phyloP scores from a whole-genome alignment of 2,888 invertebrate genomes.

The Catocala fraxini region DNA sequence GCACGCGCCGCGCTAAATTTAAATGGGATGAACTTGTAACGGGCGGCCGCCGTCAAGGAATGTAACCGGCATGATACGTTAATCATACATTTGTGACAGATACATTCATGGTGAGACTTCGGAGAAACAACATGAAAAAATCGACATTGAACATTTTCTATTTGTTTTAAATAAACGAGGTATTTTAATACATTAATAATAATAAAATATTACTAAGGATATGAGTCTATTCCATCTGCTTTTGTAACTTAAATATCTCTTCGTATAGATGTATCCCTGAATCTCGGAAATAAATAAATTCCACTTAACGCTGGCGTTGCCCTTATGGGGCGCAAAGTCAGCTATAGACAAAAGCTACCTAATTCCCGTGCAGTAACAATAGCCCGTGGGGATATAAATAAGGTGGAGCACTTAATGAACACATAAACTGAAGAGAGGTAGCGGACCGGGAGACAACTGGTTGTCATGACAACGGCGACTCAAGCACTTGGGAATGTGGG shows the following conservation, averaged over 20 bases:
- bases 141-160: slow-evolving; percentile 51
- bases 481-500: slow-evolving; percentile 29
- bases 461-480: slow-evolving; percentile 66
- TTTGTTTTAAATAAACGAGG: slow-evolving; percentile 28
- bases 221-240: background rate
- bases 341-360: slow-evolving; percentile 78
- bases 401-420: slow-evolving; percentile 82
- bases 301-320: slow-evolving; percentile 47
- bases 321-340: slow-evolving; percentile 68
- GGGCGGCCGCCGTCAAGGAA: slow-evolving; percentile 80
- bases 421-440: slow-evolving; percentile 79
- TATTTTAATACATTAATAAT: slow-evolving; percentile 6
- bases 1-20: slow-evolving; percentile 87
- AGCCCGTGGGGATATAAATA: slow-evolving; percentile 81
- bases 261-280: slow-evolving; percentile 2
- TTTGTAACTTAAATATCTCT: slow-evolving; percentile 1
- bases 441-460: slow-evolving; percentile 65
- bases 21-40: slow-evolving; percentile 86
- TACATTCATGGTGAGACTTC: slow-evolving; percentile 76
- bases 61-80: slow-evolving; percentile 79
- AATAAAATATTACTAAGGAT: background rate
- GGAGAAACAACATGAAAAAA: slow-evolving; percentile 64
- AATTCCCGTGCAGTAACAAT: slow-evolving; percentile 77
- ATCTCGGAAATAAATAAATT: slow-evolving; percentile 47
- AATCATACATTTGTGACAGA: slow-evolving; percentile 86